Percentiles rank a stretch among this genome's conserved stretches.
phyloP scores from a whole-genome alignment of 2,888 invertebrate species.

The Ophioninae sp. region DNA sequence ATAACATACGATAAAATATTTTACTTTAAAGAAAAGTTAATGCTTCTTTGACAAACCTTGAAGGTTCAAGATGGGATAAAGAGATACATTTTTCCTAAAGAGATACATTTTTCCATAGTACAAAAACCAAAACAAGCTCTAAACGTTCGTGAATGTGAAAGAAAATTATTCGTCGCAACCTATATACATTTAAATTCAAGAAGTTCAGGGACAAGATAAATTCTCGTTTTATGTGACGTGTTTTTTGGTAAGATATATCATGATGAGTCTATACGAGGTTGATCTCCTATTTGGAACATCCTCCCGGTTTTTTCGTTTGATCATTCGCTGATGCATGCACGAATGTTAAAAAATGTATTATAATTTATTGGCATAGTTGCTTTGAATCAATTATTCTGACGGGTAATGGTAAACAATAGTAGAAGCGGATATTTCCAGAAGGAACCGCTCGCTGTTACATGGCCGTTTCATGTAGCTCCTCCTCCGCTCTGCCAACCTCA shows the following conservation, averaged over 20 bases:
- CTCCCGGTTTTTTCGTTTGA: not conserved
- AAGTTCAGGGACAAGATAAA: not conserved
- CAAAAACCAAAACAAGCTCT: not conserved
- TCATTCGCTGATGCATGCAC: not conserved
- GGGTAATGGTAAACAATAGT: not conserved
- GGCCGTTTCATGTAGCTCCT: not conserved
- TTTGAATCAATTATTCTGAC: not conserved
- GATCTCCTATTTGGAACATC: not conserved
- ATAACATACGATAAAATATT: not conserved
- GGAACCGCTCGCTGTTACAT: slow-evolving; percentile 16
- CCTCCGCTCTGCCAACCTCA: slow-evolving; percentile 48
- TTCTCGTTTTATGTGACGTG: not conserved
- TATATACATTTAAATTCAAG: not conserved
- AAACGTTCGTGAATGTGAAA: not conserved
- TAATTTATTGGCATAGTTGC: not conserved
- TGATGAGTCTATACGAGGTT: not conserved
- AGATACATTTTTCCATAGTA: too few relatives aligned
- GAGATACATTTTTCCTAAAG: not conserved
- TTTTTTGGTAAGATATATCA: not conserved
- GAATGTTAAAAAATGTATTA: not conserved
- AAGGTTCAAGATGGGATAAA: not conserved
- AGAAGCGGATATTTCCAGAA: slow-evolving; percentile 14
- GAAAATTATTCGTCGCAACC: not conserved
- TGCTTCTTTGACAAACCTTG: not conserved
- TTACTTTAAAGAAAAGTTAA: not conserved